phyloP scores from a whole-genome alignment of 2,797 vertebrate species.

The Lerista edwardsae region DNA sequence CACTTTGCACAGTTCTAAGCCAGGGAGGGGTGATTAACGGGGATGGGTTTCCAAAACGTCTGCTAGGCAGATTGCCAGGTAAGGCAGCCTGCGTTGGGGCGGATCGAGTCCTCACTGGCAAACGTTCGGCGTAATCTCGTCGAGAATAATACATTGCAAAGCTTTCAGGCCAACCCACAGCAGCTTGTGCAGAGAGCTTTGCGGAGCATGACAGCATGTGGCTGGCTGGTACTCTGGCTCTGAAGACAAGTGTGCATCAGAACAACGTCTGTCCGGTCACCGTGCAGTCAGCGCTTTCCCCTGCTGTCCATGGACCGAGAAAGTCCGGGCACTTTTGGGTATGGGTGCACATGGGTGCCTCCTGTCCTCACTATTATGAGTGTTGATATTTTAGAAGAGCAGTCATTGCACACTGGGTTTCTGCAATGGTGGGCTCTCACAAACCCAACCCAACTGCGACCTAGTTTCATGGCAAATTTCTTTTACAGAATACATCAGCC shows the following conservation, averaged over 20 bases:
- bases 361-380: neutral
- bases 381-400: neutral
- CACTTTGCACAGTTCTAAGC: neutral
- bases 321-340: neutral
- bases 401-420: neutral
- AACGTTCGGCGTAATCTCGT: neutral
- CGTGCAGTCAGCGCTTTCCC: neutral
- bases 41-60: slow-evolving; percentile 1
- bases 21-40: slow-evolving; percentile 12
- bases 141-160: neutral
- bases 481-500: neutral
- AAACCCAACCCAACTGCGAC: neutral
- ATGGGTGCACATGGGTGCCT: neutral
- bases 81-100: neutral
- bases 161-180: slow-evolving; percentile 9
- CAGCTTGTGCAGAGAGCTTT: neutral
- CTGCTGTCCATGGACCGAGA: neutral
- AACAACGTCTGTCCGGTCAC: neutral
- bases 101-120: neutral
- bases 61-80: slow-evolving; percentile 5
- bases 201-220: neutral
- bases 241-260: neutral
- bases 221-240: slow-evolving; percentile 13
- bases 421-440: neutral
- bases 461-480: neutral